Evolutionary conservation across 2,113 vertebrate species (phyloP), one percentile per base, ranked within the genome.

Genomic region (Scomber scombrus): DNA sequence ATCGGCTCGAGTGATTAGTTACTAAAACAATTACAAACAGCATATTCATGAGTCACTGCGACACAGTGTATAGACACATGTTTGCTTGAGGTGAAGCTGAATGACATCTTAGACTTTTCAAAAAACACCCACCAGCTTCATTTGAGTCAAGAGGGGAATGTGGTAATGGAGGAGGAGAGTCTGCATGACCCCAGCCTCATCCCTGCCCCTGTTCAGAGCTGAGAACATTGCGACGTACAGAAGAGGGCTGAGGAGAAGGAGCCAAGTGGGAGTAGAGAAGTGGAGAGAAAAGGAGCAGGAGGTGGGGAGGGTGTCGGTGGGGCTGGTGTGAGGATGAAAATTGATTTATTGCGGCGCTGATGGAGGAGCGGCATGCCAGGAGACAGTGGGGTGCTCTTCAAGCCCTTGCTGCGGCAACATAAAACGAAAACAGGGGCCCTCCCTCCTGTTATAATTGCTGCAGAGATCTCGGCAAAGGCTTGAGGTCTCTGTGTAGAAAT

Each of bases 321-420:
- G 74, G 88, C 78, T 85, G 54, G 78, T 84, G 92, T 67, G 80
- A 84, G 84, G 91, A 94, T 94, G 92, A 92, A 95, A 95, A 94
- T 94, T 95, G 94, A 95, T 95, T 95, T 95, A 94, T 95, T 95
- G 89, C 91, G 12, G 88, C 58, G 21, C 89, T 94, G 94, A 95
- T 95, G 95, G 95, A 95, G 92, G 70, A 93, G 91, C 87, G 86
- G 90, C 92, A 67, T 92, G 94, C 92, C 87, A 88, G 85, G 87
- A 92, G 94, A 93, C 85, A 90, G 84, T 88, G 85, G 85, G 87
- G 90, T 68, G 89, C 90, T 93, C 90, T 88, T 82, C 84, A 81
- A 91, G 90, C 87, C 87, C 71, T 88, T 82, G 85, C 91, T 87
- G 89, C 89, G 40, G 89, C 88, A 92, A 92, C 89, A 94, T 94